Conservation (phyloP, 1,140 invertebrate species). For the Ceratina australensis region DNA sequence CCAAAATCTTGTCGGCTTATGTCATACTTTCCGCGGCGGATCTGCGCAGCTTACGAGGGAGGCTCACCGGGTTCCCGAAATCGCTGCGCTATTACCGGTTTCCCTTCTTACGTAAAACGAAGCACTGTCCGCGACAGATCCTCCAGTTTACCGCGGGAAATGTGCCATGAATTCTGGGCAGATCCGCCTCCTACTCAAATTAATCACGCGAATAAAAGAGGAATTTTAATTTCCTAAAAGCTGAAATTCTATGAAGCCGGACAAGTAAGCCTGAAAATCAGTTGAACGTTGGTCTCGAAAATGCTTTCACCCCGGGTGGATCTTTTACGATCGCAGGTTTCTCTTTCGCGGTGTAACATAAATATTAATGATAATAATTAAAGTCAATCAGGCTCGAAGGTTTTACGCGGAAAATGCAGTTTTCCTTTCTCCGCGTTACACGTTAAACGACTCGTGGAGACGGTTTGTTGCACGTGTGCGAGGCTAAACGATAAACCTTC, state of each 20-base stretch:
- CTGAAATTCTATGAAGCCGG: too few relatives aligned
- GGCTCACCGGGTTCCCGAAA: not conserved
- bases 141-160: conserved; percentile 9
- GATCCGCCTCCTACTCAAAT: not conserved
- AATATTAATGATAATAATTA: conserved; percentile 30
- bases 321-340: not conserved
- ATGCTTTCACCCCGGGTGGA: not conserved
- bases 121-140: conserved; percentile 6
- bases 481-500: not conserved
- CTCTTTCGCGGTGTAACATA: conserved; percentile 25
- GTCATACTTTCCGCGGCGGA: conserved; percentile 46
- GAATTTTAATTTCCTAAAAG: not conserved
- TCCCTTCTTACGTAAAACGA: conserved; percentile 52
- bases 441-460: not conserved
- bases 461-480: not conserved
- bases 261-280: not conserved
- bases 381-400: not conserved
- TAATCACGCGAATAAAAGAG: not conserved
- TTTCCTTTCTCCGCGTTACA: not conserved
- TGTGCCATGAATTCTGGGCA: conserved; percentile 33
- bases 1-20: conserved; percentile 56
- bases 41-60: conserved; percentile 21
- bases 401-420: not conserved
- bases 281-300: not conserved
- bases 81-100: conserved; percentile 21